Percentiles rank a stretch among this genome's conserved stretches.
Conservation (phyloP, 2,797 vertebrate species). For the Schizothorax lantsangensis region DNA sequence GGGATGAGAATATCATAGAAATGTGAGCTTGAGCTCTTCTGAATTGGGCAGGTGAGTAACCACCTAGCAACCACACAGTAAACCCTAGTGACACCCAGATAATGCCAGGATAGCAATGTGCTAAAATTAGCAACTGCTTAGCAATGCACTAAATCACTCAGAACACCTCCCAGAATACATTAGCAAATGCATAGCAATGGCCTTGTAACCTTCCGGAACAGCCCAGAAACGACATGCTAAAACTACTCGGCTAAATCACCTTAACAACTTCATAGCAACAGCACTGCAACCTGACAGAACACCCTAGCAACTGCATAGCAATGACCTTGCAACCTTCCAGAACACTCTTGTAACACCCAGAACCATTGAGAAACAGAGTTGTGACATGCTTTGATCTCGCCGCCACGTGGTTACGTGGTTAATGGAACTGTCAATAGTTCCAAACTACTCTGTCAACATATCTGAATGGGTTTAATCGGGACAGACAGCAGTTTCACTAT, state of each 20-base stretch:
- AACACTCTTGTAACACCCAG: too few relatives aligned
- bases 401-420: neutral
- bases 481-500: neutral
- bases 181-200: neutral
- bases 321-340: too few relatives aligned
- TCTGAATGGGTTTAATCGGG: neutral
- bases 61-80: too few relatives aligned
- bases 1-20: neutral
- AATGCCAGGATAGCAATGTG: neutral
- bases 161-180: neutral
- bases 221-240: neutral
- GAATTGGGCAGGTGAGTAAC: neutral
- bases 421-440: neutral
- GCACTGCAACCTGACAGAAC: too few relatives aligned
- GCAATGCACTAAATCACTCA: slow-evolving; percentile 12
- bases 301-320: too few relatives aligned
- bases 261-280: too few relatives aligned
- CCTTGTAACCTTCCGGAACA: neutral
- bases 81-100: neutral
- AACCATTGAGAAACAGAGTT: too few relatives aligned
- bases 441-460: neutral
- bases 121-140: neutral
- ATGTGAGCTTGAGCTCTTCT: neutral
- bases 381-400: neutral
- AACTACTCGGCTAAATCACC: too few relatives aligned